Conservation (phyloP, 2,113 vertebrate genomes). For the Heptranchias perlo region DNA sequence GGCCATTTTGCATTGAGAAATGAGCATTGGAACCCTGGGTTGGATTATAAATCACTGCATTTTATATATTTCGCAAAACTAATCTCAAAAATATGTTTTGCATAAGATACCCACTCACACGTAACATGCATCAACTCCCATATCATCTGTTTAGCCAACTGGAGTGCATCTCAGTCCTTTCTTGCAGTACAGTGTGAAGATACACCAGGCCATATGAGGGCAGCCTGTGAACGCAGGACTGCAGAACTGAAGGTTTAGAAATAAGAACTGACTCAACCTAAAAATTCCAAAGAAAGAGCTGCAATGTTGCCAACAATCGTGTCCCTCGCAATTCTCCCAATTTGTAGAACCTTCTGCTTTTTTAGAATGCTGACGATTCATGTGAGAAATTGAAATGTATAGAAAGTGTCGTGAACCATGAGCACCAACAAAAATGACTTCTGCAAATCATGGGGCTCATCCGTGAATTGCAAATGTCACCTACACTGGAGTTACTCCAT, state of each 20-base stretch:
- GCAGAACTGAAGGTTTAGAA: not conserved
- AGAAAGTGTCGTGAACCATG: not conserved
- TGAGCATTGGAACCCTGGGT: not conserved
- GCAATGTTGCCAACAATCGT: not conserved
- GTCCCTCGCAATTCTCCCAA: not conserved
- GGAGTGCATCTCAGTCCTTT: not conserved
- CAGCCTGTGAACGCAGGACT: not conserved
- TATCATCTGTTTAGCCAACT: not conserved
- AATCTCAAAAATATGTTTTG: too few relatives aligned
- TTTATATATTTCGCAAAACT: not conserved
- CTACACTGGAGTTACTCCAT: not conserved
- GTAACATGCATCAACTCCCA: not conserved
- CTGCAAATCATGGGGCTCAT: not conserved
- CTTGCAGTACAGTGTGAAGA: not conserved
- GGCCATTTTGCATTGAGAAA: not conserved
- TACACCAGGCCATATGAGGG: not conserved
- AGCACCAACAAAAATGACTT: not conserved
- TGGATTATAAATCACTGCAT: too few relatives aligned
- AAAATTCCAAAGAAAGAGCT: not conserved
- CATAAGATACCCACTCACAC: too few relatives aligned
- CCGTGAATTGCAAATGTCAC: not conserved
- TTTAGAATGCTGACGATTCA: not conserved
- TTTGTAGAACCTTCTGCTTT: not conserved
- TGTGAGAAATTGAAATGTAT: not conserved
- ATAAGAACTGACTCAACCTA: not conserved